These are phyloP conservation scores for Rattus rattus DNA, from an alignment of 2,113 vertebrate genomes.

Conservation along the genomic window DNA sequence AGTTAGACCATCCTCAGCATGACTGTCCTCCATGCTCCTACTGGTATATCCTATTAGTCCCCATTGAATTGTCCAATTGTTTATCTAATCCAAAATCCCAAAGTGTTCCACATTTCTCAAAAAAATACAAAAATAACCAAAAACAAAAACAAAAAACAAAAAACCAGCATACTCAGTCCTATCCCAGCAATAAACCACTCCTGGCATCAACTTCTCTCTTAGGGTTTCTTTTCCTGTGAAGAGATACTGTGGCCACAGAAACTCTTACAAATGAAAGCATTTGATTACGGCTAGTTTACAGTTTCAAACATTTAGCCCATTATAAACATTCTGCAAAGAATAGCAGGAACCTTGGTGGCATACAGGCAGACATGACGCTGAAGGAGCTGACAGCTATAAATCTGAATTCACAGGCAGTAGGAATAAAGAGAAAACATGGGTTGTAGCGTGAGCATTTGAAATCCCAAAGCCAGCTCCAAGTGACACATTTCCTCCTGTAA, in stretches of 20 bases:
- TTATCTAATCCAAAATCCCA: background rate
- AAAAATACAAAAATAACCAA: too few relatives aligned
- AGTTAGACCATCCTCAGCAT: background rate
- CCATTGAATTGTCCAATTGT: background rate
- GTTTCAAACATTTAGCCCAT: background rate
- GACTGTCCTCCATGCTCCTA: background rate
- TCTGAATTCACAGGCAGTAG: background rate
- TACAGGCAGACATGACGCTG: background rate
- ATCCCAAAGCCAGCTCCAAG: background rate
- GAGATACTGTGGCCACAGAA: background rate
- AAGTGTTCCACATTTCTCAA: background rate
- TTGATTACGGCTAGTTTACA: background rate
- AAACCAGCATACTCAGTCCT: background rate
- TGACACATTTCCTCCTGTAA: background rate
- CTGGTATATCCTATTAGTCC: too few relatives aligned
- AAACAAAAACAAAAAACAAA: too few relatives aligned
- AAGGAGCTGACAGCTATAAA: background rate
- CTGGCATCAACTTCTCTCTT: background rate
- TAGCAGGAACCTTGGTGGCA: background rate
- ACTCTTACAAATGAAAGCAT: background rate
- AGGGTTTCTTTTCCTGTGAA: background rate
- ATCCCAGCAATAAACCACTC: background rate
- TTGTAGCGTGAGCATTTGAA: background rate
- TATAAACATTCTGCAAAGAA: background rate
- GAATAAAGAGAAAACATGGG: background rate